Evolutionary conservation across 2,888 invertebrate genomes (phyloP).

Genomic region (Coleophora flavipennella): DNA sequence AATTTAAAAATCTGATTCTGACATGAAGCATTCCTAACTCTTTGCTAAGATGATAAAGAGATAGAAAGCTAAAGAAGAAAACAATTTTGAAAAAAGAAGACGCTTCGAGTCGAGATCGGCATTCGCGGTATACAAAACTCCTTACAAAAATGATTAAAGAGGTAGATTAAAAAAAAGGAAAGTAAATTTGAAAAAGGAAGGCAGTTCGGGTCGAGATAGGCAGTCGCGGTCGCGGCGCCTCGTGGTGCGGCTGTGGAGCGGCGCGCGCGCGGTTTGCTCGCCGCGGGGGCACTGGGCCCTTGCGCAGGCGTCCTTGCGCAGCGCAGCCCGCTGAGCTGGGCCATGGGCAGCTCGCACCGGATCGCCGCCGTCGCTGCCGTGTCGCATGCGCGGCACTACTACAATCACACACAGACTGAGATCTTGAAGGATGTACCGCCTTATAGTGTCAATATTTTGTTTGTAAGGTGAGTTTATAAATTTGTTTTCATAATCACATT

Average conservation of each 20-base stretch:
- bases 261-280: constrained; percentile 42
- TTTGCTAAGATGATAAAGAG: not conserved
- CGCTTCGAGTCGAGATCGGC: constrained; percentile 12
- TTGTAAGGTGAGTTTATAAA: constrained; percentile 78
- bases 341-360: constrained; percentile 78
- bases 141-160: no score
- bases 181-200: constrained; percentile 21
- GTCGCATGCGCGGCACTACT: constrained; percentile 54
- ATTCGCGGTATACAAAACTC: no score
- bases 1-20: not conserved
- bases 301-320: constrained; percentile 43
- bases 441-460: constrained; percentile 75
- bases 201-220: constrained; percentile 12
- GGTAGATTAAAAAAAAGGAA: no score
- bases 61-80: constrained; percentile 14
- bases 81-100: constrained; percentile 21
- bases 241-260: constrained; percentile 51
- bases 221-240: constrained; percentile 54
- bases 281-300: constrained; percentile 43
- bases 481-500: no score
- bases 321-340: constrained; percentile 70
- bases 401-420: constrained; percentile 62
- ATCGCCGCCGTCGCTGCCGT: constrained; percentile 73
- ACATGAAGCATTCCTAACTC: no score
- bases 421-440: constrained; percentile 42